phyloP scores from a whole-genome alignment of 1,140 invertebrate species.

The Heterodera schachtii region DNA sequence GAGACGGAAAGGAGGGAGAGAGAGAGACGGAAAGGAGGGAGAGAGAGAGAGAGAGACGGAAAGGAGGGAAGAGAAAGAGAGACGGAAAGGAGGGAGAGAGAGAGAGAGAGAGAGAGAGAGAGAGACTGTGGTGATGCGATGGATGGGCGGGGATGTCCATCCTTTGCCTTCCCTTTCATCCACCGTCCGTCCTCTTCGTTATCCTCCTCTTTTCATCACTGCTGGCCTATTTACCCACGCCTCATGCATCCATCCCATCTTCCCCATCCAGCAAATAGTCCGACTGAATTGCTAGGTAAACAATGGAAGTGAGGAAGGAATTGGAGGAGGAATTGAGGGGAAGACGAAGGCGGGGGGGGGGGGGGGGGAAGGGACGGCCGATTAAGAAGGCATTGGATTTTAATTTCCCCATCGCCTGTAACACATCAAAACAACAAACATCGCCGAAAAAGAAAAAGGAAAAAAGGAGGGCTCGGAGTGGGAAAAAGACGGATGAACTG shows the following conservation, averaged over 20 bases:
- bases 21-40: too few relatives aligned
- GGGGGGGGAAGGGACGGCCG: neutral
- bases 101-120: too few relatives aligned
- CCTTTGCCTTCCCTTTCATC: neutral
- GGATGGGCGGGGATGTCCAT: neutral
- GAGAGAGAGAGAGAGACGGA: too few relatives aligned
- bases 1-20: too few relatives aligned
- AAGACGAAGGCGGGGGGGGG: neutral
- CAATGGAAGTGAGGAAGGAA: neutral
- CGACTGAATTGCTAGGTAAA: slow-evolving; percentile 37
- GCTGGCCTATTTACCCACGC: slow-evolving; percentile 3
- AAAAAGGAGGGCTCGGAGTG: slow-evolving; percentile 4
- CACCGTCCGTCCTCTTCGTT: neutral
- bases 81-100: too few relatives aligned
- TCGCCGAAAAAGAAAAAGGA: neutral
- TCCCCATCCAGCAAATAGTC: slow-evolving; percentile 26
- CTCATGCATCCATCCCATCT: slow-evolving; percentile 22
- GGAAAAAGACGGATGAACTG: neutral
- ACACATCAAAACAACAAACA: neutral
- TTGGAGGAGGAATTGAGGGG: too few relatives aligned
- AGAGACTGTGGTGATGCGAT: too few relatives aligned
- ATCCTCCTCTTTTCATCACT: slow-evolving; percentile 2
- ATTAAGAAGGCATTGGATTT: slow-evolving; percentile 31
- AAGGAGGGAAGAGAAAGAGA: too few relatives aligned
- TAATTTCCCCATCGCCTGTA: slow-evolving; percentile 14